Evolutionary conservation across 2,797 vertebrate species (phyloP), one percentile per base, ranked within the genome.

Genomic region (Pyrocephalus nanus): DNA sequence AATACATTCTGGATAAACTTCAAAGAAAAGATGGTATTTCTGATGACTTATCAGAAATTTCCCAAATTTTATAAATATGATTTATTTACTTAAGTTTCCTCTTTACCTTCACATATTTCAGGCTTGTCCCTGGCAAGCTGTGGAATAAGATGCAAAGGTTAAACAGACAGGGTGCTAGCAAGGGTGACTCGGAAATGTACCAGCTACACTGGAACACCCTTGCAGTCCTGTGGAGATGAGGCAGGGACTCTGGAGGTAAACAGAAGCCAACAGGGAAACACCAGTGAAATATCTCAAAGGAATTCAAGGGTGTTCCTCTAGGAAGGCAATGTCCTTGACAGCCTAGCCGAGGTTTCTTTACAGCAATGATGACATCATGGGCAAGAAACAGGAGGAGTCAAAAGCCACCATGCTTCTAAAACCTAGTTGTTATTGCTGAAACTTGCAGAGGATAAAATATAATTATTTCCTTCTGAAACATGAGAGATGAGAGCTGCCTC

Each of bases 391-490:
- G 42, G 15, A 43, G 20, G 62, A 65, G 22, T 11, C 45, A 30
- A 32, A 17, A 45, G 42, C 22, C 43, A 47, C 62, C 32, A 23
- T 34, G 32, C 42, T 65, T 4, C 43, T 65, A 26, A 11, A 47
- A 47, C 32, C 30, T n/a, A 34, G 43, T 18, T 47, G 32, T 12
- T 34, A n/a, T 47, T n/a, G 34, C 22, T 65, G 62, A 65, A n/a
- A 25, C 15, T 25, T 79, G 30, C n/a, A 86, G 62, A 66, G 8
- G 34, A 54, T 60, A 78, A 94, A 93, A 94, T 45, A 65, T 83
- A 90, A 86, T 87, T 92, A 91, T 93, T 93, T 88, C 48, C 77
- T 94, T 77, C 25, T 88, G 66, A 71, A 92, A 54, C 47, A 65
- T 84, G 57, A 75, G 88, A 84, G 50, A 88, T 88, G 53, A 88